Conservation (phyloP, 2,888 invertebrate species). For the Caenorhabditis sp. region DNA sequence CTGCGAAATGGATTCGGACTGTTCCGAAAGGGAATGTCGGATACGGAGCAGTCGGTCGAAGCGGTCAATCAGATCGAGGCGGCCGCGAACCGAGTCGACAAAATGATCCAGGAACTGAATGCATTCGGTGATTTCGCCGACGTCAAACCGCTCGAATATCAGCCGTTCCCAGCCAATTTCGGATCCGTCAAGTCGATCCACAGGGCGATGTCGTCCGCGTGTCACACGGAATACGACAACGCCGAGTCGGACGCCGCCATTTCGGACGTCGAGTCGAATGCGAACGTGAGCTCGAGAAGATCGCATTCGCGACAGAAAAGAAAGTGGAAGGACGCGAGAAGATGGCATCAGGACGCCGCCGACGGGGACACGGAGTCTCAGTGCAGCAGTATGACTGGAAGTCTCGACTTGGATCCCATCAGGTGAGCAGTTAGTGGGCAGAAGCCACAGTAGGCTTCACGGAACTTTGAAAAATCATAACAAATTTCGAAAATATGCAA, state of each 20-base stretch:
- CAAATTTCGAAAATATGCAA: neutral
- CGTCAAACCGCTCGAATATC: conserved; percentile 62
- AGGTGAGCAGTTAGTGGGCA: conserved; percentile 17
- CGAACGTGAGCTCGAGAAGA: conserved; percentile 19
- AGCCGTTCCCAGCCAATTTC: conserved; percentile 66
- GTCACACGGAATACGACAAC: conserved; percentile 78
- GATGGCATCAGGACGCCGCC: conserved; percentile 50
- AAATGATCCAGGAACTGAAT: conserved; percentile 74
- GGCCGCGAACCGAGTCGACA: conserved; percentile 74
- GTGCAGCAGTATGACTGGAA: conserved; percentile 58
- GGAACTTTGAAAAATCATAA: neutral
- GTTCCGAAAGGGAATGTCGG: conserved; percentile 48
- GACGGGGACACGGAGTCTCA: conserved; percentile 66
- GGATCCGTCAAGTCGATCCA: conserved; percentile 60
- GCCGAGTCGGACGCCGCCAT: conserved; percentile 69
- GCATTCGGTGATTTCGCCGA: conserved; percentile 66
- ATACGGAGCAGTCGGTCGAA: conserved; percentile 39
- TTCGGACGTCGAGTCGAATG: conserved; percentile 58
- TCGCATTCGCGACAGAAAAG: conserved; percentile 23
- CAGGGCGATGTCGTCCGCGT: conserved; percentile 71
- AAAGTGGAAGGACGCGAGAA: conserved; percentile 29
- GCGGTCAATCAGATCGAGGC: conserved; percentile 70
- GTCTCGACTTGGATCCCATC: conserved; percentile 57
- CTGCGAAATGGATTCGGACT: conserved; percentile 58
- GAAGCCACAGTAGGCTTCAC: neutral